Evolutionary conservation across 2,888 invertebrate species (phyloP).

Genomic region (Eulithis prunata): DNA sequence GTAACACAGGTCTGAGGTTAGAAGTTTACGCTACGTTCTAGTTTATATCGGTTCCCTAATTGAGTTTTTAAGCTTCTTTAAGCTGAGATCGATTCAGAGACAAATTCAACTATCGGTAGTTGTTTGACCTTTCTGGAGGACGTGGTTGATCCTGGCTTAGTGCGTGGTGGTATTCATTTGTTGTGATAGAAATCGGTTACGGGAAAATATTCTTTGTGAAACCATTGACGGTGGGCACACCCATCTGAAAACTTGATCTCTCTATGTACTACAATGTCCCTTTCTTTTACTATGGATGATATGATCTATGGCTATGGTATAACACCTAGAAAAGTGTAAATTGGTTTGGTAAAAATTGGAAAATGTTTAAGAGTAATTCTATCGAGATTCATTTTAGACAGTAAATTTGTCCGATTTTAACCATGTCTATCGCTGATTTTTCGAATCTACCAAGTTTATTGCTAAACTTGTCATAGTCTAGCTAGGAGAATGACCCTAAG

Average conservation of each 20-base stretch:
- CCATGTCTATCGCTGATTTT: not conserved
- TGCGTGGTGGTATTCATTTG: constrained; percentile 4
- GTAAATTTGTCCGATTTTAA: no score
- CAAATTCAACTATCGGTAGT: constrained; percentile 32
- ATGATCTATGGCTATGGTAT: no score
- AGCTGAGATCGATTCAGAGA: constrained; percentile 32
- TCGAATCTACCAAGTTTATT: not conserved
- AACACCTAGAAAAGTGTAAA: no score
- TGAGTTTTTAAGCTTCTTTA: constrained; percentile 39
- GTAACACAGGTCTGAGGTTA: constrained; percentile 2
- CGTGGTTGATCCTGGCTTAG: constrained; percentile 13
- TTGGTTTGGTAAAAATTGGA: no score
- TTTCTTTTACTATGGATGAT: no score
- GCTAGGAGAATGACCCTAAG: constrained; percentile 1
- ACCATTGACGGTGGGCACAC: no score
- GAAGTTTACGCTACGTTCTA: constrained; percentile 8
- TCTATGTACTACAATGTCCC: no score
- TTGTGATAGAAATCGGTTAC: not conserved
- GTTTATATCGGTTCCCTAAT: constrained; percentile 32
- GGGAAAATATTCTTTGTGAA: no score
- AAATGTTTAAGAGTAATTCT: no score
- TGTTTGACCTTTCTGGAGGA: constrained; percentile 30
- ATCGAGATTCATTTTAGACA: no score
- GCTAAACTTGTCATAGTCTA: not conserved
- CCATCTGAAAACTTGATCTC: no score